Evolutionary conservation across 2,113 vertebrate genomes (phyloP), one percentile per base, ranked within the genome.

Genomic region (Cacatua alba): DNA sequence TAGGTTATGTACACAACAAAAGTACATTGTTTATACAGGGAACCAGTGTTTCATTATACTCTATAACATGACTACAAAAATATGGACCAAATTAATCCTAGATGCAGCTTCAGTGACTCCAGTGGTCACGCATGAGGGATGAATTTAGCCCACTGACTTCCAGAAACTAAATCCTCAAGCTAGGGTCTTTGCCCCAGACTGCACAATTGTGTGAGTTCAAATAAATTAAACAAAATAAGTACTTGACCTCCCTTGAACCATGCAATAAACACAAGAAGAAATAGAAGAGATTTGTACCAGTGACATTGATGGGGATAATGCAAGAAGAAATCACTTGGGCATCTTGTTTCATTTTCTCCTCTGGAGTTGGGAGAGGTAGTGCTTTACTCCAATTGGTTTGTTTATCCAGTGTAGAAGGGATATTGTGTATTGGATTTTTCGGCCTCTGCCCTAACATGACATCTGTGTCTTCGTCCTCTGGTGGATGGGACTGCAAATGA

Each of bases 251-350:
- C 86, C 96, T 95, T 92, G 94, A 95, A 95, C 85, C 93, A 96
- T 96, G 86, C 86, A 93, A 92, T 94, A 97, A 97, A 92, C 82
- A 96, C 43, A 84, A 84, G 86, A 96, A 96, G 77, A 93, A 96
- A 97, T 91, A 97, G 88, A 98, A 97, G 90, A 97, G 91, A 97
- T 97, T 63, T 65, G 94, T 99, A 99, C 99, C 99, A 72, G 99
- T 99, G 97, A 99, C 99, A 92, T 99, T 99, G 98, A 99, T 99
- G 98, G 99, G 99, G 97, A 99, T 99, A 98, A 99, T 98, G 97
- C 99, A 99, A 97, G 99, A 99, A 97, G 97, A 98, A 97, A 99
- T 98, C 98, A 99, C 98, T 98, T 99, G 99, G 92, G 99, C 98
- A 95, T 98, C 98, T 97, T 98, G 98, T 98, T 99, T 99, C 99